Base-by-base conservation (phyloP, 2,113 vertebrate genomes). In the Tragelaphus strepsiceros region DNA sequence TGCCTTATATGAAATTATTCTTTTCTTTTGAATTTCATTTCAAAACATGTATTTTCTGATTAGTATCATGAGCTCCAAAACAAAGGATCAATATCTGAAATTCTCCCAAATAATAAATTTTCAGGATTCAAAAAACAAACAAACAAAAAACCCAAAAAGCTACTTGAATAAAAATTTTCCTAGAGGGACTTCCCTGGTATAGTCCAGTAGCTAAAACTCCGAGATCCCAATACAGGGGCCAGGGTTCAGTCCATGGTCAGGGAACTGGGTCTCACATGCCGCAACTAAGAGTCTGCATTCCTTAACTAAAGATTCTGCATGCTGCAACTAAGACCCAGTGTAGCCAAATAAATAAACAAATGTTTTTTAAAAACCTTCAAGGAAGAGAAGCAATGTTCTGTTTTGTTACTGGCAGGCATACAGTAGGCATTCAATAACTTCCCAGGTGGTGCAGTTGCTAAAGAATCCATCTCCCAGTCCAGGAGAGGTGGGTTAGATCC, bases 11-110 rank as follows among this genome's bases (percentile, higher is more conserved):
- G 98, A 98, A 99, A 99, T 97, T 98, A 98, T 97, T 88, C 64
- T 97, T 98, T 97, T 98, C 93, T 94, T 97, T 98, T 98, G 92
- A 87, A 89, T 94, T 98, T 98, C 97, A 98, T 98, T 98, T 99
- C 62, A 91, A 98, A 98, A 98, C 98, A 97, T 99, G 88, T 99
- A 98, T 99, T 99, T 99, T 98, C 98, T 99, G 98, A 98, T 99
- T 98, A 98, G 98, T 98, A 96, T 98, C 98, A 98, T 98, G 96
- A 98, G 96, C 88, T 98, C 89, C 98, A 98, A 98, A 97, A 96
- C 95, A 95, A 89, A 97, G 13, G 88, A 98, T 97, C 97, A 92
- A 54, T 98, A 98, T 39, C 98, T 98, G 95, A 98, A 98, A 98
- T 98, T 98, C 97, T 98, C 98, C 98, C 97, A 98, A 97, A 96